Evolutionary conservation across 2,113 vertebrate species (phyloP).

Genomic region (Nothocercus nigrocapillus): DNA sequence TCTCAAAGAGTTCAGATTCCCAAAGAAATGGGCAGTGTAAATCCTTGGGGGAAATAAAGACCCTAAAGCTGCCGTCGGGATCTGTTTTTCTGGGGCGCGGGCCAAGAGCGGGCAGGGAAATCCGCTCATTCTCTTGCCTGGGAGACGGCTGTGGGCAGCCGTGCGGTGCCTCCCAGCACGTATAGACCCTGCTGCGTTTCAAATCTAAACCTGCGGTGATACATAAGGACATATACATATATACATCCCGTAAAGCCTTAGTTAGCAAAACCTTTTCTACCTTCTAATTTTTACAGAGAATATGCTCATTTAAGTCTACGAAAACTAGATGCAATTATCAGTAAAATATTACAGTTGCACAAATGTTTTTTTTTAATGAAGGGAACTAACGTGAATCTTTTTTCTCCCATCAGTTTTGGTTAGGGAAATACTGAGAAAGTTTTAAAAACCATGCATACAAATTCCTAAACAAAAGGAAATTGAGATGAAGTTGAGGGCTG

Average conservation of each 20-base stretch:
- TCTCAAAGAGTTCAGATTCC: not conserved
- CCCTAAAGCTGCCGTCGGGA: not conserved
- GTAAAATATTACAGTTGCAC: not conserved
- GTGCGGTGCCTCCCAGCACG: not conserved
- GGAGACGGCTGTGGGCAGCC: not conserved
- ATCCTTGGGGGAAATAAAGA: too few relatives aligned
- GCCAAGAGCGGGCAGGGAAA: not conserved
- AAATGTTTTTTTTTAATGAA: not conserved
- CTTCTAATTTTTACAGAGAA: not conserved
- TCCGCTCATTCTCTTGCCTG: not conserved
- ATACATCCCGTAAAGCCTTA: not conserved
- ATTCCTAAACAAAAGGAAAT: not conserved
- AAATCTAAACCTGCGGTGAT: not conserved
- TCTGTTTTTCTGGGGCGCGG: not conserved
- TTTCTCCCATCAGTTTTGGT: not conserved
- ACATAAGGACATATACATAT: not conserved
- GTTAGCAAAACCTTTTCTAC: not conserved
- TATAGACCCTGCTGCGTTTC: not conserved
- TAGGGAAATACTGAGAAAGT: not conserved
- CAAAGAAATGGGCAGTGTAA: too few relatives aligned
- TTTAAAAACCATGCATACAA: accelerated
- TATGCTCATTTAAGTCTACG: not conserved
- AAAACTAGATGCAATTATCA: not conserved
- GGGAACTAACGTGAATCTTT: not conserved
- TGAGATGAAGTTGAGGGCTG: not conserved